phyloP scores from a whole-genome alignment of 2,797 vertebrate species.

The Darevskia nairensis region DNA sequence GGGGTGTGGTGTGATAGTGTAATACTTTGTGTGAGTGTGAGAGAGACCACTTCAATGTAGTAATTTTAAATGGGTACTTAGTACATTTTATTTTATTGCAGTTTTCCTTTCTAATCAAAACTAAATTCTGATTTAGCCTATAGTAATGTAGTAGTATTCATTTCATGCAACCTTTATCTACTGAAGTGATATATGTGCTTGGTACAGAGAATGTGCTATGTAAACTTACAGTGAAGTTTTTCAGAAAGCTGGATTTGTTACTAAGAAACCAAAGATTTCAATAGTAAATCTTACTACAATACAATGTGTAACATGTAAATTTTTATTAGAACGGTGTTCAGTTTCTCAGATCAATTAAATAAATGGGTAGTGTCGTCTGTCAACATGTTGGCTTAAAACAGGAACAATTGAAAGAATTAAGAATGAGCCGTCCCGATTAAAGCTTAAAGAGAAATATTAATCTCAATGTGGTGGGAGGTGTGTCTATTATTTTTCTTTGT shows the following conservation, averaged over 20 bases:
- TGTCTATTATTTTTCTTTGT: neutral
- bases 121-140: constrained; percentile 12
- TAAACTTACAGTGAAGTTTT: neutral
- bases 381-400: neutral
- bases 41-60: neutral
- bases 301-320: neutral
- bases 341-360: neutral
- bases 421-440: neutral
- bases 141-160: neutral
- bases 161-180: neutral
- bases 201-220: neutral
- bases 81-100: constrained; percentile 15
- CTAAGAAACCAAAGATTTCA: constrained; percentile 14
- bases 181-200: neutral
- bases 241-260: neutral
- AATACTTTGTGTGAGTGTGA: neutral
- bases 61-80: constrained; percentile 2
- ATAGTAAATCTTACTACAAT: neutral
- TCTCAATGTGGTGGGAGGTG: neutral
- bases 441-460: neutral
- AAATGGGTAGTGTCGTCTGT: neutral
- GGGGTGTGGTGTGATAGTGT: neutral
- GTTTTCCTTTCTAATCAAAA: constrained; percentile 4
- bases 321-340: neutral
- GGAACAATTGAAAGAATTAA: neutral